phyloP scores from a whole-genome alignment of 1,140 invertebrate species.

The Eupristina koningsbergeri region DNA sequence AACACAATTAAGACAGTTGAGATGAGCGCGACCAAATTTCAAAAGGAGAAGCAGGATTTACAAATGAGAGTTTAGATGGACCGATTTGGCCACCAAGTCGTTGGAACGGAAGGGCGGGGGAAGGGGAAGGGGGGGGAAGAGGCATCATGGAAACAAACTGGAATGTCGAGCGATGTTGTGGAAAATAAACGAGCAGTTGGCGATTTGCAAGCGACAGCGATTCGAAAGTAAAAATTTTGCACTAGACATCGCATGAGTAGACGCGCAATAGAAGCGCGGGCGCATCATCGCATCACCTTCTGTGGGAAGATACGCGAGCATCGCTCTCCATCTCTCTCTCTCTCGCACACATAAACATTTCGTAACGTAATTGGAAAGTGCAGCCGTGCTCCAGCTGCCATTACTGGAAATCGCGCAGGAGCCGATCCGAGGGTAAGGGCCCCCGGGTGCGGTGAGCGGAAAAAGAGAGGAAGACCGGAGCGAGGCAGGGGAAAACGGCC shows the following conservation, averaged over 20 bases:
- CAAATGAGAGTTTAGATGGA: too few relatives aligned
- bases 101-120: too few relatives aligned
- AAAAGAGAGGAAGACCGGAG: not conserved
- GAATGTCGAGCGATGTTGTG: not conserved
- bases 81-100: too few relatives aligned
- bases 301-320: slow-evolving; percentile 31
- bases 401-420: not conserved
- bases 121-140: too few relatives aligned
- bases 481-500: not conserved
- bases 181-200: too few relatives aligned
- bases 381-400: not conserved
- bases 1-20: too few relatives aligned
- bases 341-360: not conserved
- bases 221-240: not conserved
- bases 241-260: too few relatives aligned
- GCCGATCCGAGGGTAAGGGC: too few relatives aligned
- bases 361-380: slow-evolving; percentile 15
- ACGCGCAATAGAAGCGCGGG: too few relatives aligned
- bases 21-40: too few relatives aligned
- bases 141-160: not conserved
- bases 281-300: not conserved
- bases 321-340: not conserved
- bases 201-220: too few relatives aligned
- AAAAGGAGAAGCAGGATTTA: too few relatives aligned
- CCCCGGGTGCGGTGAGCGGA: not conserved